Evolutionary conservation across 92 coral and sea anemone genomes (phyloP).

Genomic region (Phymanthus crucifer): DNA sequence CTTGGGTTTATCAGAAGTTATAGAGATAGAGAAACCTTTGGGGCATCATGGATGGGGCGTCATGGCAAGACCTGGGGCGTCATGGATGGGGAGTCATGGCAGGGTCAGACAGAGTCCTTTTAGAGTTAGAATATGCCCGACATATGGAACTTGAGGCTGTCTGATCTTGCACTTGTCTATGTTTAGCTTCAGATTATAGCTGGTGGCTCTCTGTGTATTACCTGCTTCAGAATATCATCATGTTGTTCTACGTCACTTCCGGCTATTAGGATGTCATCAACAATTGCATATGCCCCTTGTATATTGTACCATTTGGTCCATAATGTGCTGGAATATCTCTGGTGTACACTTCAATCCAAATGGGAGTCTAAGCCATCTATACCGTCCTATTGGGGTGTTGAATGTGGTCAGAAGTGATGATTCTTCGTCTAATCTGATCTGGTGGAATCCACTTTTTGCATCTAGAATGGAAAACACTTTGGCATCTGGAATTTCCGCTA

Average conservation of each 20-base stretch:
- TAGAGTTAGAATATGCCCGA: slow-evolving; percentile 32
- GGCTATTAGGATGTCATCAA: slow-evolving; percentile 46
- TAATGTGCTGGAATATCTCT: slow-evolving; percentile 34
- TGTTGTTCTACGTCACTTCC: slow-evolving; percentile 45
- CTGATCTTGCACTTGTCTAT: slow-evolving; percentile 43
- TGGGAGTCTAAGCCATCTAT: slow-evolving; percentile 32
- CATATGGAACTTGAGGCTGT: slow-evolving; percentile 35
- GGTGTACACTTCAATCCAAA: slow-evolving; percentile 36
- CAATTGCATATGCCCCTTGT: slow-evolving; percentile 46
- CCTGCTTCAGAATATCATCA: slow-evolving; percentile 43
- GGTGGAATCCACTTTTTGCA: slow-evolving; percentile 16
- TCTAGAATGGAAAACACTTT: slow-evolving; percentile 14
- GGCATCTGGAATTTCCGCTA: slow-evolving; percentile 29
- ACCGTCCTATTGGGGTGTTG: slow-evolving; percentile 34
- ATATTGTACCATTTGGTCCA: slow-evolving; percentile 48
- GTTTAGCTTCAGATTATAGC: slow-evolving; percentile 52
- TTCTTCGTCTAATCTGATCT: slow-evolving; percentile 1
- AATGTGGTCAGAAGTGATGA: slow-evolving; percentile 15
- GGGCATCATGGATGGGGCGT: too few species aligned
- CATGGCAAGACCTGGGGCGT: too few species aligned
- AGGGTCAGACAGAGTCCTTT: slow-evolving; percentile 41
- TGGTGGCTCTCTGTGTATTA: slow-evolving; percentile 58
- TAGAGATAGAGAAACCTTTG: too few species aligned
- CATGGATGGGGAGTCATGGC: too few species aligned
- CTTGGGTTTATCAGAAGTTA: too few species aligned